Percentiles rank a stretch among this genome's conserved stretches.
Evolutionary conservation across 2,888 invertebrate genomes (phyloP).

Genomic region (Boloria selene): DNA sequence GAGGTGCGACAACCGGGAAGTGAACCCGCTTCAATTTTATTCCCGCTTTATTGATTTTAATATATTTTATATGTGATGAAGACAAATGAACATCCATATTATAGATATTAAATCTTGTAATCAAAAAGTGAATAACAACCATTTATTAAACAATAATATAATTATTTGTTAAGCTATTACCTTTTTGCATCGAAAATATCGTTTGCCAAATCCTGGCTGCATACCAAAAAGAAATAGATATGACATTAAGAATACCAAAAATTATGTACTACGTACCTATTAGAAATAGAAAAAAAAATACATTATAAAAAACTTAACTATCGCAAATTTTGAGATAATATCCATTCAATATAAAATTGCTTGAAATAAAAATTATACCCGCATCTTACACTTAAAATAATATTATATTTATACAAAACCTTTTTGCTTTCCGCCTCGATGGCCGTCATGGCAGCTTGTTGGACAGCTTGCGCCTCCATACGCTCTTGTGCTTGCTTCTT

Average conservation of each 20-base stretch:
- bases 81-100: no score
- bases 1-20: no score
- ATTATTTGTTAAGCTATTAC: constrained; percentile 43
- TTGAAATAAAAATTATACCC: no score
- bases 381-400: background rate
- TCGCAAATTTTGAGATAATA: no score
- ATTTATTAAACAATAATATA: no score
- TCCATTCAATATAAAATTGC: no score
- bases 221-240: constrained; percentile 37
- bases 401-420: constrained; percentile 51
- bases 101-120: background rate
- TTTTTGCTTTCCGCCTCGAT: constrained; percentile 92
- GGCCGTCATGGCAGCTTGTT: constrained; percentile 95
- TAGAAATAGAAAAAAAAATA: no score
- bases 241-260: constrained; percentile 7
- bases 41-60: no score
- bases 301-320: no score
- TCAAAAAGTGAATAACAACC: no score
- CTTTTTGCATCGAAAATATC: constrained; percentile 52
- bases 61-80: background rate
- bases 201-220: constrained; percentile 57
- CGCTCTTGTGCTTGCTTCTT: constrained; percentile 90
- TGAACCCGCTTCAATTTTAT: no score
- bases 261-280: no score
- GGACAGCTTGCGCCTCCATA: constrained; percentile 92